These are phyloP conservation scores for Glaucomys volans DNA, from an alignment of 2,113 vertebrate genomes.

Conservation along the genomic window DNA sequence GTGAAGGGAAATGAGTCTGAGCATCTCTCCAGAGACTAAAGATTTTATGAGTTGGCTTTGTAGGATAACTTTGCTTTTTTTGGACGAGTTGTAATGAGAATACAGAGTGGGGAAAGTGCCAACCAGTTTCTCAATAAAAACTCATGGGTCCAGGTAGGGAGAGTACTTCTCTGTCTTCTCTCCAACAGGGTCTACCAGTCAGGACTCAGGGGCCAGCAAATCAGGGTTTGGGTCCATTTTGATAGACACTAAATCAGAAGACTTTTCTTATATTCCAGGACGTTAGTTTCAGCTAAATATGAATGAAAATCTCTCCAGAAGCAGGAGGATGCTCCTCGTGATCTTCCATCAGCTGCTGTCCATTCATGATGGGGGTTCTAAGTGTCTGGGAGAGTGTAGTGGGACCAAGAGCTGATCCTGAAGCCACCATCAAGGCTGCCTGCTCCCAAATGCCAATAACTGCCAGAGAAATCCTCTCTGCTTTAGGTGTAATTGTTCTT, in stretches of 20 bases:
- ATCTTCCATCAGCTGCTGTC: not conserved
- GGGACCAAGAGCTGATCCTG: not conserved
- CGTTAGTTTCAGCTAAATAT: not conserved
- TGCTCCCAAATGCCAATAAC: slow-evolving; percentile 28
- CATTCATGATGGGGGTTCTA: not conserved
- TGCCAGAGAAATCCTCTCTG: not conserved
- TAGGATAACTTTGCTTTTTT: not conserved
- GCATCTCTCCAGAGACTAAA: slow-evolving; percentile 2
- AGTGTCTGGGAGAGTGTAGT: not conserved
- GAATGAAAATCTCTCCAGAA: not conserved
- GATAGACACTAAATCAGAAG: not conserved
- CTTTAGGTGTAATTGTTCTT: slow-evolving; percentile 49
- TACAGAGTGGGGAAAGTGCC: not conserved
- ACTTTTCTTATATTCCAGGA: not conserved
- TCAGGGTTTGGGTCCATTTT: not conserved
- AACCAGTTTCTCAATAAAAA: slow-evolving; percentile 25
- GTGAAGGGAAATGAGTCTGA: not conserved
- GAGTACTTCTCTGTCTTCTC: not conserved
- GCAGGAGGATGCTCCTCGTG: not conserved
- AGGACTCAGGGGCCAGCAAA: not conserved
- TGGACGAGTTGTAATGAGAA: slow-evolving; percentile 8
- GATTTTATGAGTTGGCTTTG: slow-evolving; percentile 28
- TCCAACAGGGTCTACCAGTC: not conserved
- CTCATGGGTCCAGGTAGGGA: not conserved
- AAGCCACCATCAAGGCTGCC: not conserved